These are phyloP conservation scores for Lontra canadensis DNA, from an alignment of 2,113 vertebrate genomes.

Conservation along the genomic window DNA sequence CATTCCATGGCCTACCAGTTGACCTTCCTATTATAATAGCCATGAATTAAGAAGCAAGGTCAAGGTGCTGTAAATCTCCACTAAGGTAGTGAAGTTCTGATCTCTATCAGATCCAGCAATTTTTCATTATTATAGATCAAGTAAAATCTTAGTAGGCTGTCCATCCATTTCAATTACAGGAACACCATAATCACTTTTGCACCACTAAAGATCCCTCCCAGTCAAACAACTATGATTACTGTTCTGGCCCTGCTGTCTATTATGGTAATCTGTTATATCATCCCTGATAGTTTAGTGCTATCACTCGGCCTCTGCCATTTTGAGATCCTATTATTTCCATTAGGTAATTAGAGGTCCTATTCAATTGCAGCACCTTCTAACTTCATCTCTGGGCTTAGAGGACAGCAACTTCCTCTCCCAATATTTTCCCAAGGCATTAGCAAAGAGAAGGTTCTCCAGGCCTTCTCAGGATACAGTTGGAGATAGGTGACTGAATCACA, in stretches of 20 bases:
- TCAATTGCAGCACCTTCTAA: neutral
- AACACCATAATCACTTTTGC: neutral
- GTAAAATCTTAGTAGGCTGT: neutral
- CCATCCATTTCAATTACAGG: neutral
- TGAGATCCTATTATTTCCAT: neutral
- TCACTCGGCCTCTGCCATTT: neutral
- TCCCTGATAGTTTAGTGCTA: neutral
- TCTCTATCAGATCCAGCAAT: neutral
- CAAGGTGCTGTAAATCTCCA: neutral
- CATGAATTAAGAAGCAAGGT: neutral
- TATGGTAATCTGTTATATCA: neutral
- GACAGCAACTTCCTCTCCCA: neutral
- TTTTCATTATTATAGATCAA: neutral
- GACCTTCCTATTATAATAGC: neutral
- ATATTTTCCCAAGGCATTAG: neutral
- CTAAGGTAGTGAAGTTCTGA: neutral
- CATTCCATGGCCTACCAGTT: neutral
- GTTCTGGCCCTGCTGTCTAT: neutral
- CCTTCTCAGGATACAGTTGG: neutral
- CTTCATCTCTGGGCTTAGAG: neutral
- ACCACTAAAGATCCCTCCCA: neutral
- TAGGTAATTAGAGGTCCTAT: neutral
- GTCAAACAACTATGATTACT: neutral
- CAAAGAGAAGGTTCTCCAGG: neutral
- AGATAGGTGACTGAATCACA: neutral